Evolutionary conservation across 2,888 invertebrate genomes (phyloP).

Genomic region (Loripinus fragilis): DNA sequence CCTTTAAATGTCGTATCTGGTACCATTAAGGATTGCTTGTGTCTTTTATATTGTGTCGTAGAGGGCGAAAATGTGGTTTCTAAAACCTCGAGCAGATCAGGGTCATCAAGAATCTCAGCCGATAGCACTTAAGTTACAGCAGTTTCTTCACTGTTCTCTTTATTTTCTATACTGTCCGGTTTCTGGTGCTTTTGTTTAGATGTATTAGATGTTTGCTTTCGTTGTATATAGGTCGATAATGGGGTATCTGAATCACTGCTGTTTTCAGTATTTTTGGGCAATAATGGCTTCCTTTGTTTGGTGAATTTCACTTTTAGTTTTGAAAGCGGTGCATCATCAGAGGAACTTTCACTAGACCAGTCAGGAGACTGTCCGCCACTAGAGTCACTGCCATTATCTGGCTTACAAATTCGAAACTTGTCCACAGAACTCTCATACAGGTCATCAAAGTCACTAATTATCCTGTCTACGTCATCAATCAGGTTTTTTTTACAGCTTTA

Average conservation of each 20-base stretch:
- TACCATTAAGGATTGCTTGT: constrained; percentile 13
- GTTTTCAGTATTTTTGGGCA: background rate
- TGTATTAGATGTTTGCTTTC: background rate
- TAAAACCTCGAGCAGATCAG: background rate
- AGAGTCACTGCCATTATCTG: background rate
- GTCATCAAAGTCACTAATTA: constrained; percentile 21
- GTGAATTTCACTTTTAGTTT: constrained; percentile 19
- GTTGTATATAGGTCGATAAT: background rate
- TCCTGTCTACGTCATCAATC: background rate
- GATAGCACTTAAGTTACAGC: background rate
- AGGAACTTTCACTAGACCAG: constrained; percentile 3
- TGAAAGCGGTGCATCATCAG: constrained; percentile 8
- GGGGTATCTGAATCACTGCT: constrained; percentile 26
- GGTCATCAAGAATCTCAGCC: background rate
- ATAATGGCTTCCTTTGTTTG: background rate
- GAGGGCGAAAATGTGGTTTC: background rate
- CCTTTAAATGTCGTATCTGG: constrained; percentile 28
- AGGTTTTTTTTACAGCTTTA: constrained; percentile 13
- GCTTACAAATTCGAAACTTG: background rate
- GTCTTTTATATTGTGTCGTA: constrained; percentile 11
- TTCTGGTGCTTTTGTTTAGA: background rate
- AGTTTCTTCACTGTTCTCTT: background rate
- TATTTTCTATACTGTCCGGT: background rate
- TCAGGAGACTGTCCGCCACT: background rate
- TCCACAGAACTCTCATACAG: constrained; percentile 25